These are phyloP conservation scores for Mongoloraphidia duomilia DNA, from an alignment of 2,888 invertebrate genomes.

Conservation along the genomic window DNA sequence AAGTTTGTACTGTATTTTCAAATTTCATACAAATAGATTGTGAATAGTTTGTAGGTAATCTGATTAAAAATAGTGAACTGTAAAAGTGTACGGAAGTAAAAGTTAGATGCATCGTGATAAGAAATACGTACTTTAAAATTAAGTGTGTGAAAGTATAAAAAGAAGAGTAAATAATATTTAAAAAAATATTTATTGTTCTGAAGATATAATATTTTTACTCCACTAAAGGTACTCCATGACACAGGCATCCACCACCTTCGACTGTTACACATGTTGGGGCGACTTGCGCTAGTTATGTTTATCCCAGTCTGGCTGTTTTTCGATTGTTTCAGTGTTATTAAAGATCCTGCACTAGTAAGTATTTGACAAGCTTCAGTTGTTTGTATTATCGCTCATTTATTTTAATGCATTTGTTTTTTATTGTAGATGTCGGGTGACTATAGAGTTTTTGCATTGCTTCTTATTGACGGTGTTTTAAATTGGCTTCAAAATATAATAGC, in stretches of 20 bases:
- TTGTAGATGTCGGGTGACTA: slow-evolving; percentile 37
- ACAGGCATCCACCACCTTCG: slow-evolving; percentile 82
- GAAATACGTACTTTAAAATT: too few species aligned
- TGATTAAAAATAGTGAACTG: too few species aligned
- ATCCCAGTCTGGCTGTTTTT: slow-evolving; percentile 67
- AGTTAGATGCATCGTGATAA: too few species aligned
- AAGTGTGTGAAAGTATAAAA: too few species aligned
- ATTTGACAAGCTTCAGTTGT: slow-evolving; percentile 1
- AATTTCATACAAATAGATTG: too few species aligned
- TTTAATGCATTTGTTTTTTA: slow-evolving; percentile 7
- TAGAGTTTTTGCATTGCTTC: slow-evolving; percentile 43
- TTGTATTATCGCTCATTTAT: not conserved
- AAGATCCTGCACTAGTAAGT: slow-evolving; percentile 49
- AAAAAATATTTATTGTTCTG: not conserved
- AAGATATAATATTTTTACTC: slow-evolving; percentile 1
- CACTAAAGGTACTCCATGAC: slow-evolving; percentile 56
- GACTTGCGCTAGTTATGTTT: slow-evolving; percentile 66
- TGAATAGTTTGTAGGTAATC: too few species aligned
- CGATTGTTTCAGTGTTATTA: slow-evolving; percentile 47
- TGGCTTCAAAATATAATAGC: slow-evolving; percentile 93
- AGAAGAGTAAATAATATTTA: too few species aligned
- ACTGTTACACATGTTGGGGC: slow-evolving; percentile 64
- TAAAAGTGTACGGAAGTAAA: too few species aligned
- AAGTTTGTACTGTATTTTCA: too few species aligned
- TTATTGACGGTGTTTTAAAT: slow-evolving; percentile 73